Base-by-base conservation (phyloP, 1,140 invertebrate species). In the Drosophila takahashii region DNA sequence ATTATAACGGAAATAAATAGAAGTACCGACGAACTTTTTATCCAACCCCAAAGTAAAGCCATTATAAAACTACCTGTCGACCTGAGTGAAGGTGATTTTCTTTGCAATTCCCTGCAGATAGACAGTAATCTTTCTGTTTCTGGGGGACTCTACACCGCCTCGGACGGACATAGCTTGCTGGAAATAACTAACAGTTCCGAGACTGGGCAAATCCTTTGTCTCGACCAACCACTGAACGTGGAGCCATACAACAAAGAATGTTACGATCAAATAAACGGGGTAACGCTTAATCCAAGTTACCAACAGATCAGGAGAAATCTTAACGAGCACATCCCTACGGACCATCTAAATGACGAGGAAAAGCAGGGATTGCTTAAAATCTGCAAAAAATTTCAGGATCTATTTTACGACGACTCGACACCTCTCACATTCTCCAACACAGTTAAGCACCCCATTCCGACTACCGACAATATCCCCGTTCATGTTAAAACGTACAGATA, bases 1-100 rank as follows among this genome's bases (percentile, higher is more conserved):
- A 44, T 44, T 4, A 44, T 22, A 44, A 44, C 47, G 3, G 8
- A 48, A 48, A 7, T 48, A 10, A 22, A 44, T 44, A 44, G 41
- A 18, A 6, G 41, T 2, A 22, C 41, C 41, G 41, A 44, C 41
- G 41, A 44, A 42, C 39, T 42, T 18, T 42, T 42, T 42, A 42
- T 42, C 41, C 16, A 42, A 10, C 41, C 41, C 41, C 41, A 42
- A 16, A 44, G 16, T 44, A 44, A 44, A 44, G 7, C 7, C 15
- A 16, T 41, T 16, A 41, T 41, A 41, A 41, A 41, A 9, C 15
- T 41, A 41, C 15, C 15, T 22, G 42, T 22, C 7, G 11, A 44
- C 42, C 42, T 44, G 2, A 22, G 10, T 22, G 10, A 44, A 44
- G 16, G 42, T 5, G 39, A 41, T 16, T 41, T 41, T 41, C 39